A percentile compares a stretch with the other conserved stretches of the same genome.
phyloP scores from a whole-genome alignment of 2,888 invertebrate genomes.

The Acleris laterana region DNA sequence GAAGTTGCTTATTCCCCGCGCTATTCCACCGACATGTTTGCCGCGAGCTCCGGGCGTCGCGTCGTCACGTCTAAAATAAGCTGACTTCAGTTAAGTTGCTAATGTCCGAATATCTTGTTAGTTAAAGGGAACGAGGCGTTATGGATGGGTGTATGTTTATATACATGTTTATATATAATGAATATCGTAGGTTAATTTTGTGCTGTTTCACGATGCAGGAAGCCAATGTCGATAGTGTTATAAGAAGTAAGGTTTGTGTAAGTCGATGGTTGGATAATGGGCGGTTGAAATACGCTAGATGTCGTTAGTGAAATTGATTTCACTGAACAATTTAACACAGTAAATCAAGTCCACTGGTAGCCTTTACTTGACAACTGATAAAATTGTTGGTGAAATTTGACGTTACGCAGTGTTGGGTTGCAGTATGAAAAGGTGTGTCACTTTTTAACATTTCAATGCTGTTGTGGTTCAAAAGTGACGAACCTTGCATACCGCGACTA shows the following conservation, averaged over 20 bases:
- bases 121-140: slow-evolving; percentile 61
- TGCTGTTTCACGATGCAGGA: slow-evolving; percentile 69
- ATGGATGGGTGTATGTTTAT: slow-evolving; percentile 78
- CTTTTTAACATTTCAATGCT: too few species aligned
- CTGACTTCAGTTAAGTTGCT: slow-evolving; percentile 75
- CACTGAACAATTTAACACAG: too few species aligned
- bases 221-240: slow-evolving; percentile 46
- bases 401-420: too few species aligned
- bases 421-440: too few species aligned
- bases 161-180: slow-evolving; percentile 81
- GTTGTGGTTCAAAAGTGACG: too few species aligned
- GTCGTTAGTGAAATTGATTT: too few species aligned
- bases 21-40: not conserved
- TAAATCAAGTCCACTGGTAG: too few species aligned
- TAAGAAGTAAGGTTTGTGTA: slow-evolving; percentile 20
- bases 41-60: not conserved
- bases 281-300: too few species aligned
- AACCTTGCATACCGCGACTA: too few species aligned
- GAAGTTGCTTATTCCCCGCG: not conserved
- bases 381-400: too few species aligned
- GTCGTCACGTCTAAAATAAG: slow-evolving; percentile 47
- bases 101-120: slow-evolving; percentile 64
- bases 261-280: not conserved
- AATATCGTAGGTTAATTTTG: slow-evolving; percentile 82
- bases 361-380: too few species aligned